These are phyloP conservation scores for Alexandromys fortis DNA, from an alignment of 2,113 vertebrate species.

Conservation along the genomic window DNA sequence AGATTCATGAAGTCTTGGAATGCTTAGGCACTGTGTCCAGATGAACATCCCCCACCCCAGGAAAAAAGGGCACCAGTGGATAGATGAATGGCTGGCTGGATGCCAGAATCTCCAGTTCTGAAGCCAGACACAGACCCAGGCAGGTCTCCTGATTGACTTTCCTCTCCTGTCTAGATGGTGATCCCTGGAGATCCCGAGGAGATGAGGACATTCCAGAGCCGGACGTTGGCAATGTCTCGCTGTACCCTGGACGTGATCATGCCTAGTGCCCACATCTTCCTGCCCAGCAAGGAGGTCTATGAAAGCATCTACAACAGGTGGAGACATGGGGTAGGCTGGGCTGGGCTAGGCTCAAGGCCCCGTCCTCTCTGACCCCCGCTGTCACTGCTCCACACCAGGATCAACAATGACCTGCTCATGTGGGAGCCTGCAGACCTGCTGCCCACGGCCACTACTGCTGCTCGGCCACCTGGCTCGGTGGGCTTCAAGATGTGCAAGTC, in stretches of 20 bases:
- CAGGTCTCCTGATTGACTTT: neutral
- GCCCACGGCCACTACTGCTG: neutral
- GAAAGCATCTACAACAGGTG: slow-evolving; percentile 96
- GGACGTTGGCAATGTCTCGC: slow-evolving; percentile 89
- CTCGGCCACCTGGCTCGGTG: slow-evolving; percentile 13
- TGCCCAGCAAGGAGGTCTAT: slow-evolving; percentile 94
- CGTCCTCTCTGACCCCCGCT: neutral
- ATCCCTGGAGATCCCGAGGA: slow-evolving; percentile 94
- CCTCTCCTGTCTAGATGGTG: slow-evolving; percentile 89
- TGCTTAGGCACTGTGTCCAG: accelerated
- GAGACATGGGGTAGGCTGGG: accelerated
- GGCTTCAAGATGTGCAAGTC: slow-evolving; percentile 94
- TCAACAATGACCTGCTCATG: slow-evolving; percentile 95
- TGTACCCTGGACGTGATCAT: slow-evolving; percentile 91
- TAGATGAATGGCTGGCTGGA: too few species aligned
- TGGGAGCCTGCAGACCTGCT: slow-evolving; percentile 87
- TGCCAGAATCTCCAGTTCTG: neutral
- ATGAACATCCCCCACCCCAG: accelerated
- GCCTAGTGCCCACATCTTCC: slow-evolving; percentile 89
- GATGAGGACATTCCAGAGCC: slow-evolving; percentile 93
- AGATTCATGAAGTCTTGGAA: neutral
- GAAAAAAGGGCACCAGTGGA: neutral
- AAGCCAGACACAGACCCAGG: neutral
- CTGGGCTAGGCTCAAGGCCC: accelerated
- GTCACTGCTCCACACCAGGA: slow-evolving; percentile 78